Conservation (phyloP, 2,888 invertebrate genomes). For the Cheilosia pagana region DNA sequence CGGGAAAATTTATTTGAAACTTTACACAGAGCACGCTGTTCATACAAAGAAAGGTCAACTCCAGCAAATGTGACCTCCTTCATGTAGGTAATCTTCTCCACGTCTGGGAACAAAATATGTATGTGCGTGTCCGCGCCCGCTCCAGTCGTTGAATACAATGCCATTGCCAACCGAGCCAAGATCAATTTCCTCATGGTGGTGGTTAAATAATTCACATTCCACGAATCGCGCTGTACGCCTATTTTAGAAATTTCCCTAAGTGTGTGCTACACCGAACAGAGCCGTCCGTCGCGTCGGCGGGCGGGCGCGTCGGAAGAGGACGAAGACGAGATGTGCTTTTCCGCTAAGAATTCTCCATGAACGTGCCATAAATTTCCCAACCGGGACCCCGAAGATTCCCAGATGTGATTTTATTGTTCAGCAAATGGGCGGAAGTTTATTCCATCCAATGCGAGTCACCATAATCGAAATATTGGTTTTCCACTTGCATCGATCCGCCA, state of each 20-base stretch:
- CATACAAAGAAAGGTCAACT: slow-evolving; percentile 35
- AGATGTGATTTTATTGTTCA: slow-evolving; percentile 76
- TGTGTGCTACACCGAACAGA: slow-evolving; percentile 59
- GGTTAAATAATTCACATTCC: slow-evolving; percentile 74
- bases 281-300: background rate
- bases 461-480: slow-evolving; percentile 75
- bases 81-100: slow-evolving; percentile 53
- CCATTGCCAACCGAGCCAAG: slow-evolving; percentile 47
- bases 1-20: slow-evolving; percentile 26
- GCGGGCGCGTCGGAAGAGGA: slow-evolving; percentile 16
- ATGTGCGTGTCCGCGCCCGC: slow-evolving; percentile 22
- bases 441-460: slow-evolving; percentile 72
- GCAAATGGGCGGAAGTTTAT: slow-evolving; percentile 75
- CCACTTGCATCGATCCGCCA: slow-evolving; percentile 60
- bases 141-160: slow-evolving; percentile 34
- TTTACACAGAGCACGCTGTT: slow-evolving; percentile 2
- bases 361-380: slow-evolving; percentile 73
- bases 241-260: slow-evolving; percentile 74
- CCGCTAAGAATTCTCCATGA: slow-evolving; percentile 66
- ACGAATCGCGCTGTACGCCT: slow-evolving; percentile 63
- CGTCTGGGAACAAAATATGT: slow-evolving; percentile 39
- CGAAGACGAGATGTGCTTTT: slow-evolving; percentile 41
- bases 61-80: slow-evolving; percentile 52
- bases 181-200: slow-evolving; percentile 69
- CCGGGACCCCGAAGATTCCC: slow-evolving; percentile 74